A percentile compares a stretch with the other conserved stretches of the same genome.
Evolutionary conservation across 2,113 vertebrate species (phyloP).

Genomic region (Hylia prasina): DNA sequence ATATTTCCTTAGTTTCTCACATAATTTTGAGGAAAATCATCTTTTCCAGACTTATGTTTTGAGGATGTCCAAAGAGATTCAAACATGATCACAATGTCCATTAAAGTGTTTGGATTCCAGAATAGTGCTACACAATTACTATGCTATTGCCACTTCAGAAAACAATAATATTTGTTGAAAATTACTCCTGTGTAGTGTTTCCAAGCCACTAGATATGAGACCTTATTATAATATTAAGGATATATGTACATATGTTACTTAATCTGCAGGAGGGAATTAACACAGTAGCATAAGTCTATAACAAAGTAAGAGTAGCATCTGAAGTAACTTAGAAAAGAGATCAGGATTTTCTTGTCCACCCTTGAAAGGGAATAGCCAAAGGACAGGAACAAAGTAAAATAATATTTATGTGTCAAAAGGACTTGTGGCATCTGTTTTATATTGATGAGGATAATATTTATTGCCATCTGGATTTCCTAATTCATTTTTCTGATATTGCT

Average conservation of each 20-base stretch:
- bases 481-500: constrained; percentile 53
- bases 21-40: neutral
- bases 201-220: neutral
- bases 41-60: neutral
- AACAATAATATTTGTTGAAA: neutral
- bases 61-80: neutral
- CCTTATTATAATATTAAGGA: neutral
- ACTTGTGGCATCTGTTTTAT: constrained; percentile 28
- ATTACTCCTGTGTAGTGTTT: neutral
- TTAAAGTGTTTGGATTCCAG: neutral
- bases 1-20: neutral
- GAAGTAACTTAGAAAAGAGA: neutral
- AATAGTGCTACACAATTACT: neutral
- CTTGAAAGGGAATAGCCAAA: neutral
- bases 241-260: neutral
- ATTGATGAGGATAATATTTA: constrained; percentile 43
- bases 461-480: constrained; percentile 39
- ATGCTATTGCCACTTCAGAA: neutral
- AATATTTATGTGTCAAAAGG: neutral
- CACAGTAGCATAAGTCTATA: neutral
- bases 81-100: neutral
- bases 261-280: neutral
- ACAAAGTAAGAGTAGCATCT: neutral
- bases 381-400: neutral
- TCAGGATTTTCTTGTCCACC: neutral